Conservation (phyloP, 2,113 vertebrate genomes). For the Megatriorchis doriae region DNA sequence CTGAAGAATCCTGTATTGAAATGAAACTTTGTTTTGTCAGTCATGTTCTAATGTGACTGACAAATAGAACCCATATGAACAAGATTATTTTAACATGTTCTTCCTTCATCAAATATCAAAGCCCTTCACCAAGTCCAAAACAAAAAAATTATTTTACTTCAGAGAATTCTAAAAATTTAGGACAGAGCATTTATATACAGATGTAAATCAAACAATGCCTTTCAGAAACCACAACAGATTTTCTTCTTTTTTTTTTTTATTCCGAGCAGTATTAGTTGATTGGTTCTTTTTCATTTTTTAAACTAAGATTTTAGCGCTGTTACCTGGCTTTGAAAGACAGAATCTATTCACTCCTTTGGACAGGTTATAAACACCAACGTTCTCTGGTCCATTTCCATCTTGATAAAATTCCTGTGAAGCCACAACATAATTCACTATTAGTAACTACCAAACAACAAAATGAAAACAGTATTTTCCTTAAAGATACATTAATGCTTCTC, state of each 20-base stretch:
- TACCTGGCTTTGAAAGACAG: constrained; percentile 97
- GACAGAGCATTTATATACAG: not conserved
- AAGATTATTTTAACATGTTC: not conserved
- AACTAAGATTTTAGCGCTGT: not conserved
- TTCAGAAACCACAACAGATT: not conserved
- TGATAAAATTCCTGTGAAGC: constrained; percentile 93
- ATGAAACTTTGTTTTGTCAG: not conserved
- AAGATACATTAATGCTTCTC: not conserved
- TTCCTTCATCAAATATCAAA: not conserved
- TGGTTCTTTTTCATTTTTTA: not conserved
- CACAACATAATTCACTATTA: not conserved
- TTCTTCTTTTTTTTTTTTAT: not conserved
- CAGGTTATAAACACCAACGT: constrained; percentile 95
- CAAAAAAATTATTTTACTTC: not conserved
- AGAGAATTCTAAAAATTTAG: not conserved
- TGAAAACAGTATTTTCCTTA: not conserved
- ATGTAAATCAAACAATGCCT: not conserved
- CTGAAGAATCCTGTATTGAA: not conserved
- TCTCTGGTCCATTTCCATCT: constrained; percentile 94
- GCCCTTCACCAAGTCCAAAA: not conserved
- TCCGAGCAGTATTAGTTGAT: not conserved
- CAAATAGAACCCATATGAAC: not conserved
- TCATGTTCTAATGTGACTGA: not conserved
- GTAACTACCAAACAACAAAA: not conserved
- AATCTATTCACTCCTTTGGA: constrained; percentile 98